Conservation (phyloP, 1,140 invertebrate species). For the Lasioglossum baleicum region DNA sequence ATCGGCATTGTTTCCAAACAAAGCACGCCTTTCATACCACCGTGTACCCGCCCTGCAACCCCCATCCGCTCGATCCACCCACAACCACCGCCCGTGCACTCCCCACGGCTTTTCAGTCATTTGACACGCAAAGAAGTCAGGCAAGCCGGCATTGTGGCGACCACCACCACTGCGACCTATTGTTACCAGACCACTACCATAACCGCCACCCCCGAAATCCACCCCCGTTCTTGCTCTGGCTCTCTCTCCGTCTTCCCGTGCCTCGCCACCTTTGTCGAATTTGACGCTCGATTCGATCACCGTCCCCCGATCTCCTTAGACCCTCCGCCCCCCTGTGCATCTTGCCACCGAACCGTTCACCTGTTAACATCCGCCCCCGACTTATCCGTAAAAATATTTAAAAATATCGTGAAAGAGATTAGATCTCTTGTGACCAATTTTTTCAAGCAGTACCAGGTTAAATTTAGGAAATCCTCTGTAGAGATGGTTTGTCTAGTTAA, state of each 20-base stretch:
- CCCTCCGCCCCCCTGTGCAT: neutral
- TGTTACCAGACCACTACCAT: slow-evolving; percentile 75
- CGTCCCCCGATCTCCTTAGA: neutral
- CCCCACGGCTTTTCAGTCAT: slow-evolving; percentile 78
- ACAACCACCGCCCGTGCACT: slow-evolving; percentile 62
- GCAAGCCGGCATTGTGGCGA: slow-evolving; percentile 76
- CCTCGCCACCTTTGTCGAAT: slow-evolving; percentile 52
- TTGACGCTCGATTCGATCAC: slow-evolving; percentile 21
- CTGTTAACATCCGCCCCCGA: neutral
- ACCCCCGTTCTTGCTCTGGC: slow-evolving; percentile 18
- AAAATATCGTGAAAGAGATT: too few species aligned
- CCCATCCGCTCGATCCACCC: slow-evolving; percentile 56
- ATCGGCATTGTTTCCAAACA: slow-evolving; percentile 81
- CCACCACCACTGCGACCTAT: slow-evolving; percentile 70
- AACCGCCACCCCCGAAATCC: slow-evolving; percentile 58
- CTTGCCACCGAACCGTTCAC: neutral
- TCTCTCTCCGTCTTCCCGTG: neutral
- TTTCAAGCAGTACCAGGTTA: too few species aligned
- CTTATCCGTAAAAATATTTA: too few species aligned
- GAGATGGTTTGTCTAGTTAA: too few species aligned
- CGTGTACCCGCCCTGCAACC: slow-evolving; percentile 64
- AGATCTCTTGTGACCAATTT: too few species aligned
- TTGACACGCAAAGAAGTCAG: slow-evolving; percentile 81
- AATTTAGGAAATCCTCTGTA: too few species aligned
- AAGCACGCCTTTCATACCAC: slow-evolving; percentile 79